Percentiles rank a stretch among this genome's conserved stretches.
Conservation (phyloP, 2,113 vertebrate species). For the Sinocyclocheilus anophthalmus region DNA sequence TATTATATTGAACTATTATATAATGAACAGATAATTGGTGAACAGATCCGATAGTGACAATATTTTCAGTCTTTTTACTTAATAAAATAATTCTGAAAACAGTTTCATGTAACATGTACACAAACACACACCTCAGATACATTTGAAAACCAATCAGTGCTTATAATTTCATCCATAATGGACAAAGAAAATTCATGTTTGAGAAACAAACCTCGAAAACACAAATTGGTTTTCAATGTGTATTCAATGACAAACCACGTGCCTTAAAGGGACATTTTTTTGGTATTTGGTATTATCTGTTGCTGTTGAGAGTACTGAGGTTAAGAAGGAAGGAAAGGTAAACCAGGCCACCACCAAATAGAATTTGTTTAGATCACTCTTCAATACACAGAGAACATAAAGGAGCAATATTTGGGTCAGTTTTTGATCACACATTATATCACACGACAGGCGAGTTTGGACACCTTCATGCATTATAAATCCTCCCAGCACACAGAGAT, state of each 20-base stretch:
- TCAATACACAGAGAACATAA: neutral
- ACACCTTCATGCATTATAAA: constrained; percentile 47
- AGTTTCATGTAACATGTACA: neutral
- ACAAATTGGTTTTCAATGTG: constrained; percentile 27
- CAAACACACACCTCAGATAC: neutral
- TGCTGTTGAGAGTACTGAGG: neutral
- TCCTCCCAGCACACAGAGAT: constrained; percentile 48
- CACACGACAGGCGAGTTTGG: constrained; percentile 23
- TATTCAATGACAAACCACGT: neutral
- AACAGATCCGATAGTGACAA: neutral
- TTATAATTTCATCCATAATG: neutral
- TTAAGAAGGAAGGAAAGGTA: constrained; percentile 26
- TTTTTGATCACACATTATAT: neutral
- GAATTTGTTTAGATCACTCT: constrained; percentile 10
- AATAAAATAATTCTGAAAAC: neutral
- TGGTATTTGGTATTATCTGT: neutral
- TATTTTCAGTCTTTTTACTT: neutral
- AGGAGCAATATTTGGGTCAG: constrained; percentile 1
- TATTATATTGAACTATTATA: too few species aligned
- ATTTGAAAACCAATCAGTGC: neutral
- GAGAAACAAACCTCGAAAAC: neutral
- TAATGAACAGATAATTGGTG: too few species aligned
- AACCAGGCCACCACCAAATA: neutral
- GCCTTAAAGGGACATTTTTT: neutral
- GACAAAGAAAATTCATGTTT: neutral